Percentiles rank a stretch among this genome's conserved stretches.
Conservation (phyloP, 2,113 vertebrate genomes). For the Oophaga pumilio region DNA sequence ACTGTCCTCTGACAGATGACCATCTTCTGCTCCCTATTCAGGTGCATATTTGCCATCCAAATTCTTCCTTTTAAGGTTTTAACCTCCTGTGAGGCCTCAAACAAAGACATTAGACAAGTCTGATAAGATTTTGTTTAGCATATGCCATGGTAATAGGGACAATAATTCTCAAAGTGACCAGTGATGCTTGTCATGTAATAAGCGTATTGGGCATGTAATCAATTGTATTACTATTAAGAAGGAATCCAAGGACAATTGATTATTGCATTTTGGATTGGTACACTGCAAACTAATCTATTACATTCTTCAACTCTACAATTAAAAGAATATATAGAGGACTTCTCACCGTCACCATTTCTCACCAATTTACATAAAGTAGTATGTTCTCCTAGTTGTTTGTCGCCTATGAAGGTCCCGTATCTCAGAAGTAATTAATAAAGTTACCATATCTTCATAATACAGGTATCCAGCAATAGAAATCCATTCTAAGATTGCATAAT, state of each 20-base stretch:
- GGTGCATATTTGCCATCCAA: constrained; percentile 53
- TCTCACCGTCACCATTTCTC: neutral
- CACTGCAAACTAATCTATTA: neutral
- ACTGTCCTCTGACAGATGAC: constrained; percentile 41
- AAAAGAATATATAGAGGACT: neutral
- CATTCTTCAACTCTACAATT: neutral
- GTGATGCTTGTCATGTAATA: constrained; percentile 24
- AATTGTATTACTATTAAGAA: neutral
- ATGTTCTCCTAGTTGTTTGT: neutral
- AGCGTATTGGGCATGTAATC: neutral
- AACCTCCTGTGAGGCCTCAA: constrained; percentile 42
- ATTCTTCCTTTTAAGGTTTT: constrained; percentile 36
- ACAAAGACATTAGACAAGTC: constrained; percentile 39
- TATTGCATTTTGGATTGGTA: neutral
- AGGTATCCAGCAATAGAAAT: no score
- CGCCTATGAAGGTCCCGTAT: no score
- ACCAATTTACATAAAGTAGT: neutral
- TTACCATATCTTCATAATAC: no score
- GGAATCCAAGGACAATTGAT: neutral
- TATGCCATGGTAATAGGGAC: constrained; percentile 6
- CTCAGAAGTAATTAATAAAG: no score
- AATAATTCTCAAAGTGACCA: constrained; percentile 31
- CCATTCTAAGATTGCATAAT: no score
- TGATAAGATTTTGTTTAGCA: constrained; percentile 32
- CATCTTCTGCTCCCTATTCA: constrained; percentile 47